Evolutionary conservation across 2,113 vertebrate species (phyloP), one percentile per base, ranked within the genome.

Genomic region (Casuarius casuarius): DNA sequence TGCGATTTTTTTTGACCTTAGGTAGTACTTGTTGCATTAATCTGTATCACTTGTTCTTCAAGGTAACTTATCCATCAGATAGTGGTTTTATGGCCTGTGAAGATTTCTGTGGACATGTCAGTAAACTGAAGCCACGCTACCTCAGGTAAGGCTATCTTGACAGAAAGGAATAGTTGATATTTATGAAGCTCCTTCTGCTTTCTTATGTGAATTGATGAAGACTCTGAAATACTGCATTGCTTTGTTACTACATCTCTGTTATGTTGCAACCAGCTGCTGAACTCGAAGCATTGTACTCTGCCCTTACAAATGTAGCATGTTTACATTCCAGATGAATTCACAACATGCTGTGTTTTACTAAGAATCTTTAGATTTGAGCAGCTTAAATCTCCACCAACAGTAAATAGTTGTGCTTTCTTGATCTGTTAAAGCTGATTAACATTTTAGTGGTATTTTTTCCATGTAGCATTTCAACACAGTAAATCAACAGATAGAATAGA

Each of bases 81-180:
- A 98, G 97, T 17, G 83, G 90, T 54, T 98, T 97, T 29, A 96
- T 94, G 87, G 98, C 95, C 49, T 98, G 98, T 87, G 98, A 99
- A 96, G 98, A 98, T 96, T 98, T 98, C 89, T 98, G 98, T 91
- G 98, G 98, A n/a, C 97, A 98, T 3, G 22, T 67, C 59, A 98
- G 98, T 89, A 95, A 59, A 92, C 80, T 98, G 92, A 93, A 98
- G 82, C 90, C 98, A 66, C 98, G 97, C 78, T 98, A 98, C 95
- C 92, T 98, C 98, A 99, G 96, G 98, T 99, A 98, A 86, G 44
- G 16, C 26, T 68, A 65, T 59, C 10, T 68, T 81, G 51, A 73
- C 22, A 33, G 26, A 35, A 79, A 76, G 11, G 15, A 54, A 9
- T 65, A 42, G n/a, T 29, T 48, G 19, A 10, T 58, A 59, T 85